Base-by-base conservation (phyloP, 2,888 invertebrate genomes). In the Ophonus ardosiacus region DNA sequence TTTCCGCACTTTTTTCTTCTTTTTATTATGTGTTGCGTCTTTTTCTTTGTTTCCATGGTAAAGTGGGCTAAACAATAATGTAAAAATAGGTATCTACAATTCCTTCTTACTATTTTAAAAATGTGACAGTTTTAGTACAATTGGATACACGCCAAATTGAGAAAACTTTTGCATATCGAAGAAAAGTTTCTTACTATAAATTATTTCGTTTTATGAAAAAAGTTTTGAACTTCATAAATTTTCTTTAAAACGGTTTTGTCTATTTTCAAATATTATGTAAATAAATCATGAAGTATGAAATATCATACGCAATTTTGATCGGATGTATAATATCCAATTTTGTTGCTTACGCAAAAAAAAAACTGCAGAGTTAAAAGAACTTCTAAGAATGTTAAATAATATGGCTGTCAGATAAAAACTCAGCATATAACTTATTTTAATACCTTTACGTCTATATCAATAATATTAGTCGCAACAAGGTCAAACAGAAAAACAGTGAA, bases 41-140 rank as follows among this genome's bases (percentile, higher is more conserved):
- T 74, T 40, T 74, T 38, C 13, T n/a, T 40, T 38, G 68, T 68
- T 38, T 51, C 43, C 43, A 13, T 51, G 13, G 43, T 51, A 51
- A 51, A 51, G 31, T 51, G 43, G 43, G 43, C 43, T 51, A 51
- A 51, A 38, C 31, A 15, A 24, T 8, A 65, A 31, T 38, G 71
- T 43, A 74, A 68, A 68, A 68, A 68, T 68, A 68, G 68, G 68
- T 68, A 51, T 51, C 43, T 13, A n/a, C 38, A 38, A 68, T 68
- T 74, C 18, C 10, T 7, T 74, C 17, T 18, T 3, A 74, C 71
- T 74, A 74, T 74, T 74, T 74, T 74, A 74, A 74, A 74, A 74
- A 74, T 74, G 43, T 74, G 71, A 74, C 71, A 74, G 43, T 74
- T 74, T 74, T 74, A 74, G 71, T 74, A 74, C 40, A 74, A 40